phyloP scores from a whole-genome alignment of 2,797 vertebrate species.

The Poecilia picta region DNA sequence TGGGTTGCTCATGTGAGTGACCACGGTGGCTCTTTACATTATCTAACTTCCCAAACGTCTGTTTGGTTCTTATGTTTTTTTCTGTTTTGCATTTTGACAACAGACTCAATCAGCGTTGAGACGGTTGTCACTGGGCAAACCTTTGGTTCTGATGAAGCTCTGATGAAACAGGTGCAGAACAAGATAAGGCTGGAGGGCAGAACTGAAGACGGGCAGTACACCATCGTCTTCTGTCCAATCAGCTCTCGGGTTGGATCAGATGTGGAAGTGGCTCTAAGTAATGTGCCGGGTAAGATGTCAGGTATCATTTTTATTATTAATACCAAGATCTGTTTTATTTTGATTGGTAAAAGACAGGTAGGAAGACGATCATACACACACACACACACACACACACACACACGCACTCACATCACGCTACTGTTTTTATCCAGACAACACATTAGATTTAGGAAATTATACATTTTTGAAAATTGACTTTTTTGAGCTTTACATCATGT shows the following conservation, averaged over 20 bases:
- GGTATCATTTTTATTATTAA: neutral
- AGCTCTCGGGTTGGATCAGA: neutral
- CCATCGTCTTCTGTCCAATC: conserved; percentile 15
- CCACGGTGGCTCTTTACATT: neutral
- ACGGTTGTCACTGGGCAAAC: neutral
- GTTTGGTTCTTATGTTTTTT: neutral
- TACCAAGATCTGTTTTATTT: too few species aligned
- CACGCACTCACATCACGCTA: too few species aligned
- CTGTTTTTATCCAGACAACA: too few species aligned
- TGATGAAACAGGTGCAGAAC: neutral
- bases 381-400: too few species aligned
- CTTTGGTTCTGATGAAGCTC: neutral
- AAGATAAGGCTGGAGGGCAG: neutral
- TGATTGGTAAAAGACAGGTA: too few species aligned
- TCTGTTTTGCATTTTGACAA: neutral
- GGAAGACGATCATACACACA: too few species aligned
- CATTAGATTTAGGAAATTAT: too few species aligned
- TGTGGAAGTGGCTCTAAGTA: neutral
- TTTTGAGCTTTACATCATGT: too few species aligned
- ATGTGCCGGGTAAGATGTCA: neutral
- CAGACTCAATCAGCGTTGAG: neutral
- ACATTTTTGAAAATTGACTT: too few species aligned
- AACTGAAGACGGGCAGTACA: neutral
- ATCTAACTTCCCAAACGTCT: neutral
- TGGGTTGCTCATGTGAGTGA: neutral